Conservation (phyloP, 2,797 vertebrate species). For the Podargus strigoides region DNA sequence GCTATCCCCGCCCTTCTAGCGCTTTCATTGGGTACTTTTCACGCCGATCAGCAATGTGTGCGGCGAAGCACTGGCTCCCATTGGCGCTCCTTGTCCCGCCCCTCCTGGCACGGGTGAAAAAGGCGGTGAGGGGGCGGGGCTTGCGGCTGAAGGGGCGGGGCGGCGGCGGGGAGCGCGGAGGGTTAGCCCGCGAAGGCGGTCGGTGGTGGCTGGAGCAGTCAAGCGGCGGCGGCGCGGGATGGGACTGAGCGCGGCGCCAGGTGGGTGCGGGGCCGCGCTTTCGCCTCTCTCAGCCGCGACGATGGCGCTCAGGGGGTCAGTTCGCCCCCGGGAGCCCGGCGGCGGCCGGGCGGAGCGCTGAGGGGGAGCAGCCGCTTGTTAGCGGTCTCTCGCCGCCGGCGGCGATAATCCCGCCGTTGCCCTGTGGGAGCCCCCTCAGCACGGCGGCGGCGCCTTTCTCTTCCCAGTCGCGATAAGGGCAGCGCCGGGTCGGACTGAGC, state of each 20-base stretch:
- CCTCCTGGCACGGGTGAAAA: rapidly evolving
- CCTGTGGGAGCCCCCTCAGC: neutral
- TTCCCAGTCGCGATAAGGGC: neutral
- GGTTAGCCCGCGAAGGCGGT: neutral
- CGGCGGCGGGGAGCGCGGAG: neutral
- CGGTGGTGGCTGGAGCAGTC: neutral
- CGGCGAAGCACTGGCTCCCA: rapidly evolving
- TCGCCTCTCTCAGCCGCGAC: too few relatives aligned
- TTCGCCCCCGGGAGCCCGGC: neutral
- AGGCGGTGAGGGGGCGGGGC: neutral
- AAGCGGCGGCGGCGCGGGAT: neutral
- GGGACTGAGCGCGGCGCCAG: neutral
- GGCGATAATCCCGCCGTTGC: neutral
- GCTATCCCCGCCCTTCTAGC: neutral
- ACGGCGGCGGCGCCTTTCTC: neutral
- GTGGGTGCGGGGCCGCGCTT: neutral
- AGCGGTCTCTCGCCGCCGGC: neutral
- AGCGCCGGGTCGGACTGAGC: neutral
- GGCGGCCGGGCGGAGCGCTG: neutral
- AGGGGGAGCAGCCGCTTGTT: neutral
- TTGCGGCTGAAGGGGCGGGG: neutral
- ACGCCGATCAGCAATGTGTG: constrained; percentile 28
- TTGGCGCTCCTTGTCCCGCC: neutral
- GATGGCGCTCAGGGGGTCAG: neutral
- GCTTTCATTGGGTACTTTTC: neutral